Evolutionary conservation across 2,888 invertebrate genomes (phyloP), one percentile per base, ranked within the genome.

Genomic region (Brachycybe producta): DNA sequence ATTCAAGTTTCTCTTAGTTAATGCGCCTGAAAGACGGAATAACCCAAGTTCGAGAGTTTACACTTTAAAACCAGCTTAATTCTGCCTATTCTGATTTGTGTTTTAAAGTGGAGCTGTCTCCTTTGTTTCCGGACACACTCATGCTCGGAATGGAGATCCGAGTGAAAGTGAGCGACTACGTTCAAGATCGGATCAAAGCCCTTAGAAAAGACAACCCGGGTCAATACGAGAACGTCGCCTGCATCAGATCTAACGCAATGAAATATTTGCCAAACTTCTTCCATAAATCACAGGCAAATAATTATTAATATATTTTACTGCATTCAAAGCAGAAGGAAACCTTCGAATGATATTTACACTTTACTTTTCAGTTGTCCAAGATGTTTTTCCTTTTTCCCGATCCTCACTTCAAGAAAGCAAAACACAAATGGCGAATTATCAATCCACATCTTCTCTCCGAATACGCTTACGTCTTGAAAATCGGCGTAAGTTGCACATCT

Each of bases 331-430:
- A 40, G 11, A 40, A 5, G 5, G 7, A 43, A n/a, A 42, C 34
- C 5, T 35, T 34, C 15, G 15, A 21, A 24, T 3, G 39, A 21
- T 15, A 24, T 34, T 13, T 56, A n/a, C 13, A 34, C 15, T 40
- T 8, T 17, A 23, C 39, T 40, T 44, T 75, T 57, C 71, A 94
- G 82, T 70, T 97, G 38, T 79, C 79, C 55, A 95, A 95, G 71
- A 88, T 99, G 83, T 98, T 99, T 68, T 97, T 99, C 68, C 72
- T 99, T 17, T 98, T 94, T 68, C 98, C 98, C 23, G 98, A 98
- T 72, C 98, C 98, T 27, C 98, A 99, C 71, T 99, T 99, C 67
- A 99, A 98, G 67, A 91, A 84, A 64, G 82, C 92, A 0, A 98
- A 98, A 70, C 94, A 97, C 65, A 98, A 98, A 68, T 98, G 98